These are phyloP conservation scores for Malurus alboscapulatus DNA, from an alignment of 2,113 vertebrate genomes.

Conservation along the genomic window DNA sequence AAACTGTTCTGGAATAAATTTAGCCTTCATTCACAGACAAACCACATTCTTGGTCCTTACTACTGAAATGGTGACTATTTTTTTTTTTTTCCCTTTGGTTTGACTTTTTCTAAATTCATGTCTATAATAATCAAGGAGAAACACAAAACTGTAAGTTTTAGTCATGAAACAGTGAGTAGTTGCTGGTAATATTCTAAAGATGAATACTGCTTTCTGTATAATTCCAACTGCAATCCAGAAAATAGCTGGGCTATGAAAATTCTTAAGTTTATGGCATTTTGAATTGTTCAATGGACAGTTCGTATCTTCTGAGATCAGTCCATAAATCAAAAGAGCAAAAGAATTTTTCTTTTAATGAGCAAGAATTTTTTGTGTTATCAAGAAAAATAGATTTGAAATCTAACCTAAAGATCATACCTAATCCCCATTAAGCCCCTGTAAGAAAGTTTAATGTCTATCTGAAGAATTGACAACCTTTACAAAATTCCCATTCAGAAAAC, in stretches of 20 bases:
- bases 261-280: not conserved
- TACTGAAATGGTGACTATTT: accelerated
- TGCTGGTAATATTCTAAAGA: not conserved
- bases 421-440: not conserved
- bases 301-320: not conserved
- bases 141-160: not conserved
- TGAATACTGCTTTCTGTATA: not conserved
- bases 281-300: not conserved
- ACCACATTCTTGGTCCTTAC: not conserved
- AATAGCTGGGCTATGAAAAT: not conserved
- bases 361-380: not conserved
- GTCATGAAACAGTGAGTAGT: not conserved
- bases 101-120: not conserved
- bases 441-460: not conserved
- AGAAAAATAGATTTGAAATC: not conserved
- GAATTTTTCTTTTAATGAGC: not conserved
- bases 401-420: not conserved
- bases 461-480: not conserved
- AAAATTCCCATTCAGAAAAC: not conserved
- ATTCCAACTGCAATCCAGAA: not conserved
- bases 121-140: not conserved
- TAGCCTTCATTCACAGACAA: not conserved
- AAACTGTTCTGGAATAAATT: not conserved
- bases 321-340: not conserved
- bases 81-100: not conserved